These are phyloP conservation scores for Tetramorium parvispinum DNA, from an alignment of 1,140 invertebrate species.

Conservation along the genomic window DNA sequence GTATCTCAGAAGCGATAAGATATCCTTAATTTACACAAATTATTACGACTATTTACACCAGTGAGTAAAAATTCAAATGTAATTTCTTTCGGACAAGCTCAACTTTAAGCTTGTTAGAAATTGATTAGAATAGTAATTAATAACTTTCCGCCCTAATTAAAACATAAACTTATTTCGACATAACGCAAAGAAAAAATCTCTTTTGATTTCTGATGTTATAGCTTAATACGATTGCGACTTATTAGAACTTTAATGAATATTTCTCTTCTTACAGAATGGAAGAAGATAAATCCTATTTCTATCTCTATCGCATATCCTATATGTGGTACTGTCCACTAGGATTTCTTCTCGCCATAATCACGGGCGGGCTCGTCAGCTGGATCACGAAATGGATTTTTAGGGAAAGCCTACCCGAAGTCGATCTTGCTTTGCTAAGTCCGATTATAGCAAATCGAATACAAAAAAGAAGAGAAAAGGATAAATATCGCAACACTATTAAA, in stretches of 20 bases:
- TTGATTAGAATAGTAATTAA: not conserved
- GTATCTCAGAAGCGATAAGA: conserved; percentile 22
- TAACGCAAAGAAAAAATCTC: not conserved
- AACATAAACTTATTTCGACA: not conserved
- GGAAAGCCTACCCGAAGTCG: conserved; percentile 74
- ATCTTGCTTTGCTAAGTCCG: conserved; percentile 89
- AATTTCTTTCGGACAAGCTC: not conserved
- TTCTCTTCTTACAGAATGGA: conserved; percentile 47
- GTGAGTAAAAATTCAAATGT: conserved; percentile 44
- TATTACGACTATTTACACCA: not conserved
- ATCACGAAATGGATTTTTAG: conserved; percentile 77
- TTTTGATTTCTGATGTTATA: not conserved
- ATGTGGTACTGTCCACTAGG: conserved; percentile 91
- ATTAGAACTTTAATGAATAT: not conserved
- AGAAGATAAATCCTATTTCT: conserved; percentile 72
- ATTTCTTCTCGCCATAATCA: conserved; percentile 88
- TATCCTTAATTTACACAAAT: not conserved
- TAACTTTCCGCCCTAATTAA: not conserved
- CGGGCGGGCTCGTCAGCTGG: conserved; percentile 88
- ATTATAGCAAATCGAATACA: conserved; percentile 62
- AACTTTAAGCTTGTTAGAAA: not conserved
- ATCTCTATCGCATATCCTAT: conserved; percentile 88
- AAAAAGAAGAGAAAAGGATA: not conserved
- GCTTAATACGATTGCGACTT: not conserved
- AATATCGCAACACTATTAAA: not conserved